Percentiles rank a stretch among this genome's conserved stretches.
phyloP scores from a whole-genome alignment of 1,140 invertebrate genomes.

The Hyposmocoma kahamanoa region DNA sequence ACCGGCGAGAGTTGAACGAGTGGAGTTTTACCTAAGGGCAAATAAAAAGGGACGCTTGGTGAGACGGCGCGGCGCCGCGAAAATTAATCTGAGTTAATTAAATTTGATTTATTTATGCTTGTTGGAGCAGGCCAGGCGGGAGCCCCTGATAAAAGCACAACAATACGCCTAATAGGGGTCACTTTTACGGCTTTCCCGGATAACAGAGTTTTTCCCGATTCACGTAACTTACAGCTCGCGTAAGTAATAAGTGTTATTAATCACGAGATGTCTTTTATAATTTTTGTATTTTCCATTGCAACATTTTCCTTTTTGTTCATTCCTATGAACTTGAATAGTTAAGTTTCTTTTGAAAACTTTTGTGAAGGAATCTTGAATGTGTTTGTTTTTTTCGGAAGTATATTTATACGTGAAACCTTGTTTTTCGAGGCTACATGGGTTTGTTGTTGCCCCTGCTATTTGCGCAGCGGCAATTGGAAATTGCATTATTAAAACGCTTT shows the following conservation, averaged over 20 bases:
- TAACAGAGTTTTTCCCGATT: conserved; percentile 25
- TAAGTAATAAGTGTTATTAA: conserved; percentile 28
- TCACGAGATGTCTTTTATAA: neutral
- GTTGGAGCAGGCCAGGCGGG: neutral
- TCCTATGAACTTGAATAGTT: no score
- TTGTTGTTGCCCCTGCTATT: conserved; percentile 57
- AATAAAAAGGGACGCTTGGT: conserved; percentile 53
- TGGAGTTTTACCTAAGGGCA: conserved; percentile 46
- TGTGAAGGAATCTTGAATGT: neutral
- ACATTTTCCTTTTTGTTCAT: no score
- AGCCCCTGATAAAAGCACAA: conserved; percentile 8
- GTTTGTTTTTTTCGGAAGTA: neutral
- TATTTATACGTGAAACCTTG: conserved; percentile 13
- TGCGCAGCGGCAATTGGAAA: conserved; percentile 72
- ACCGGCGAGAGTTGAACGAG: conserved; percentile 17
- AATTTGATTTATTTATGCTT: conserved; percentile 30
- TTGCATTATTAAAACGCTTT: conserved; percentile 73
- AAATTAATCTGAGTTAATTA: conserved; percentile 57
- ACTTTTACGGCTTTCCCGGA: conserved; percentile 14
- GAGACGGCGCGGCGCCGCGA: conserved; percentile 43
- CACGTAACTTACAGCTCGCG: conserved; percentile 22
- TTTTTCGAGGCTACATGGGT: conserved; percentile 22
- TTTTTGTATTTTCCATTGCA: no score
- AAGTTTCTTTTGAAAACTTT: no score
- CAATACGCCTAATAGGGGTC: conserved; percentile 12